These are phyloP conservation scores for Caretta caretta DNA, from an alignment of 2,113 vertebrate species.

Conservation along the genomic window DNA sequence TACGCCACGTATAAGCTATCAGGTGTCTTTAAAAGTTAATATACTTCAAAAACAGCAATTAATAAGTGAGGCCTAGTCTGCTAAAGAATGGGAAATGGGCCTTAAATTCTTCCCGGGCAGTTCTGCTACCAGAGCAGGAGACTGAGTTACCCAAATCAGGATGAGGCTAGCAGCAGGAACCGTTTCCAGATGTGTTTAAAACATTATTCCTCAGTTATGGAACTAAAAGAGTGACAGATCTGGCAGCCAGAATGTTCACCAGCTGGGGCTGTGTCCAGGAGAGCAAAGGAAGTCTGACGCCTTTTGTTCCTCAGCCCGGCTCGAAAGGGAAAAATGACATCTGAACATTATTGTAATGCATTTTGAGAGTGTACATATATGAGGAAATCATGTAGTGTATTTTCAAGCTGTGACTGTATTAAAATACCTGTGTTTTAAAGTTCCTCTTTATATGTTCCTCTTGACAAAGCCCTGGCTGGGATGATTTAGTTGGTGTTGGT, in stretches of 20 bases:
- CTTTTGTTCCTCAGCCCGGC: background rate
- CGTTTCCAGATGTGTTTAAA: background rate
- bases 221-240: background rate
- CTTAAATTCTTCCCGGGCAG: background rate
- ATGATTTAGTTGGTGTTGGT: too few relatives aligned
- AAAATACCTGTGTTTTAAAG: background rate
- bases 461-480: too few relatives aligned
- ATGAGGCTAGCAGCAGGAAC: background rate
- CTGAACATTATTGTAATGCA: background rate
- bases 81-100: background rate
- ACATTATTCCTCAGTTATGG: background rate
- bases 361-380: background rate
- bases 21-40: background rate
- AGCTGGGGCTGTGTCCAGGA: background rate
- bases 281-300: background rate
- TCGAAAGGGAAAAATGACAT: background rate
- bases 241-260: background rate
- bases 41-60: background rate
- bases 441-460: too few relatives aligned
- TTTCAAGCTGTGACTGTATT: background rate
- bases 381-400: background rate
- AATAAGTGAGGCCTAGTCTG: background rate
- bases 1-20: background rate
- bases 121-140: background rate
- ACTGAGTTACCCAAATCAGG: background rate